phyloP scores from a whole-genome alignment of 2,888 invertebrate species.

The Sturmia bella region DNA sequence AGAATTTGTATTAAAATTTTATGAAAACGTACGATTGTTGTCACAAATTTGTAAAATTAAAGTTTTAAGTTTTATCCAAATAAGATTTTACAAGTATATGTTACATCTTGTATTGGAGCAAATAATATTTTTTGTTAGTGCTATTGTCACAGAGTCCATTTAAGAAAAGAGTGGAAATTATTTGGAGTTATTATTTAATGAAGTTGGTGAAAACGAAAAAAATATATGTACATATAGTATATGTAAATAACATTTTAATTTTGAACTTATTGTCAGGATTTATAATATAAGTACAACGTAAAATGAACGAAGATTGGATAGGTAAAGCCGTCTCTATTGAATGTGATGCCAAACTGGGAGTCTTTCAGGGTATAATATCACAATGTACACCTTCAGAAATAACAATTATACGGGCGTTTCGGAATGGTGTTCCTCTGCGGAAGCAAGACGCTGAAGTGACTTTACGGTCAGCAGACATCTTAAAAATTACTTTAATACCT shows the following conservation, averaged over 20 bases:
- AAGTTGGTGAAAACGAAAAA: neutral
- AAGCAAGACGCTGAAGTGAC: conserved; percentile 85
- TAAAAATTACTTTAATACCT: conserved; percentile 89
- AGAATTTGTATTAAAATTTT: conserved; percentile 30
- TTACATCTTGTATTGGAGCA: neutral
- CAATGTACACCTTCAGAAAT: conserved; percentile 88
- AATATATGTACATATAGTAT: too few species aligned
- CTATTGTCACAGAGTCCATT: conserved; percentile 11
- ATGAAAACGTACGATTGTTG: conserved; percentile 47
- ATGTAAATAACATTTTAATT: conserved; percentile 7
- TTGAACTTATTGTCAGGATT: neutral
- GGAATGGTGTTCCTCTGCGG: conserved; percentile 86
- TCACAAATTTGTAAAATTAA: conserved; percentile 23
- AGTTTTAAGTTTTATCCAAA: neutral
- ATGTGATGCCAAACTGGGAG: conserved; percentile 89
- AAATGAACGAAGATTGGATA: conserved; percentile 81
- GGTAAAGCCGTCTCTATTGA: conserved; percentile 93
- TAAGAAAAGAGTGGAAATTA: conserved; percentile 42
- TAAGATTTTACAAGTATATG: neutral
- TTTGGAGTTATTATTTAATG: conserved; percentile 1
- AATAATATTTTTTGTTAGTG: conserved; percentile 3
- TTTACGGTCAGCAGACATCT: conserved; percentile 85
- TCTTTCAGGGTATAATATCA: conserved; percentile 89
- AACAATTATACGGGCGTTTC: conserved; percentile 90
- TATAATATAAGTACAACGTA: neutral